Conservation (phyloP, 2,888 invertebrate genomes). For the Corythucha ciliata region DNA sequence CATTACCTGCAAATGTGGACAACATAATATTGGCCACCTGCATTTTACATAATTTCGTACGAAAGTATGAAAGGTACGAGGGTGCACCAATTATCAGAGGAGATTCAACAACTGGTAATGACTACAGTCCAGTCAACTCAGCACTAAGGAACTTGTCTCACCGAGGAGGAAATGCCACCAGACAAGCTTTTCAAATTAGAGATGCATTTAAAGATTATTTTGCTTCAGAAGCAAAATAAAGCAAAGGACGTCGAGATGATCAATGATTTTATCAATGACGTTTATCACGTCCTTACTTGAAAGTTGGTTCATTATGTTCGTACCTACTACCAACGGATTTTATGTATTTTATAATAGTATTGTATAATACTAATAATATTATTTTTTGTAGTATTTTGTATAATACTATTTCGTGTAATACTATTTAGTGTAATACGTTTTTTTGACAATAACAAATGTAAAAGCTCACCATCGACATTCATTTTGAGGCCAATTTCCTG, state of each 20-base stretch:
- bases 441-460: too few species aligned
- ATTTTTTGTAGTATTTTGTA: too few species aligned
- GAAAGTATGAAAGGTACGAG: slow-evolving; percentile 1
- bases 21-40: slow-evolving; percentile 4
- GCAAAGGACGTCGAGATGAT: too few species aligned
- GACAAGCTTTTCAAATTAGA: slow-evolving; percentile 1
- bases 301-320: too few species aligned
- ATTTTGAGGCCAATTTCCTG: not conserved
- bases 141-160: slow-evolving; percentile 1
- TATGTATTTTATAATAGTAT: too few species aligned
- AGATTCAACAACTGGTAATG: slow-evolving; percentile 1
- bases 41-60: slow-evolving; percentile 14
- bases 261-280: too few species aligned
- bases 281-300: too few species aligned
- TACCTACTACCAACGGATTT: too few species aligned
- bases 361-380: too few species aligned
- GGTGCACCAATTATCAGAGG: slow-evolving; percentile 1
- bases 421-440: too few species aligned
- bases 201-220: slow-evolving; percentile 1
- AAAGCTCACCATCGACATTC: not conserved
- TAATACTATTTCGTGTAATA: too few species aligned
- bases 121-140: slow-evolving; percentile 1
- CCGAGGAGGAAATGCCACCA: slow-evolving; percentile 1
- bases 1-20: slow-evolving; percentile 9
- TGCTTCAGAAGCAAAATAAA: not conserved